Evolutionary conservation across 2,113 vertebrate species (phyloP).

Genomic region (Ophthalmolycus amberensis): DNA sequence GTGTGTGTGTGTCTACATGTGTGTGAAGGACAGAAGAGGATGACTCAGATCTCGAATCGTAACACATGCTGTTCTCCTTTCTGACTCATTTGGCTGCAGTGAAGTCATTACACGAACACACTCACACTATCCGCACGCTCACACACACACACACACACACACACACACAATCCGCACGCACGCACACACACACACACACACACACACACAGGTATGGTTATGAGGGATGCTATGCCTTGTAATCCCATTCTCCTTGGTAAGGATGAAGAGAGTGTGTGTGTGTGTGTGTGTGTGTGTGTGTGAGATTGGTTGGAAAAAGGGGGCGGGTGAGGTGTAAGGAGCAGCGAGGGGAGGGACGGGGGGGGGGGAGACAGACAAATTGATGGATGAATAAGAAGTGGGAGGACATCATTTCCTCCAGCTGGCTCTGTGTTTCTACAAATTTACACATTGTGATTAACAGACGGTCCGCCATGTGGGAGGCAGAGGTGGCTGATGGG

Average conservation of each 20-base stretch:
- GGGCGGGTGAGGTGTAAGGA: not conserved
- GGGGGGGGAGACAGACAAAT: conserved; percentile 1
- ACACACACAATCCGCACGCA: conserved; percentile 86
- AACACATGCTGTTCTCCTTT: conserved; percentile 56
- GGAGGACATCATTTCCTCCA: conserved; percentile 12
- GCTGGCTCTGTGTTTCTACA: conserved; percentile 24
- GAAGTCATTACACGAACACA: conserved; percentile 82
- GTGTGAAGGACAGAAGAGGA: conserved; percentile 41
- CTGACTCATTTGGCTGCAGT: conserved; percentile 53
- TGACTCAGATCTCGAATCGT: conserved; percentile 50
- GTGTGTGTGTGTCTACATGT: not conserved
- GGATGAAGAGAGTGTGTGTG: conserved; percentile 78
- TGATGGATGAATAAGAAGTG: conserved; percentile 40
- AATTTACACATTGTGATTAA: not conserved
- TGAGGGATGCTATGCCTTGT: conserved; percentile 85
- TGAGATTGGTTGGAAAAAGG: conserved; percentile 8
- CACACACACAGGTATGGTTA: conserved; percentile 81
- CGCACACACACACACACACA: conserved; percentile 81
- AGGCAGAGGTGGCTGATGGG: conserved; percentile 44
- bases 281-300: conserved; percentile 53
- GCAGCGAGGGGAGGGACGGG: not conserved
- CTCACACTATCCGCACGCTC: conserved; percentile 80
- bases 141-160: not conserved
- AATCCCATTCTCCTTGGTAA: conserved; percentile 89
- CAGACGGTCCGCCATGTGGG: not conserved